Evolutionary conservation across 2,888 invertebrate species (phyloP).

Genomic region (Agrotis clavis): DNA sequence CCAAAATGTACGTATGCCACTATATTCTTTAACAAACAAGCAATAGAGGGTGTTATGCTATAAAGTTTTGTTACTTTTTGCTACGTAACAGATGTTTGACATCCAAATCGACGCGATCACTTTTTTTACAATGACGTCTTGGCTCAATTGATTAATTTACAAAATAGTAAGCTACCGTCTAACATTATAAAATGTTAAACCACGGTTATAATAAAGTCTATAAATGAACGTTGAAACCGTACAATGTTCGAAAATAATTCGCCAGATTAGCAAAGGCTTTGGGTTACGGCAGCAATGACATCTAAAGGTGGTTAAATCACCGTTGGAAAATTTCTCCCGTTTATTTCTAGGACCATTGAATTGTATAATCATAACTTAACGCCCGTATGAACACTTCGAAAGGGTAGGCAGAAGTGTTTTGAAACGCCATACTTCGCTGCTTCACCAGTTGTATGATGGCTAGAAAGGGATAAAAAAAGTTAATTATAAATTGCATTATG

Average conservation of each 20-base stretch:
- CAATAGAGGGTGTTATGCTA: slow-evolving; percentile 45
- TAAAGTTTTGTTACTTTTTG: slow-evolving; percentile 25
- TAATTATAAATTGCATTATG: no score
- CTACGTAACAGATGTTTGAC: slow-evolving; percentile 34
- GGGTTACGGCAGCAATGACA: slow-evolving; percentile 6
- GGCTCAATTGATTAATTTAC: not conserved
- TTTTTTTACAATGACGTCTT: slow-evolving; percentile 32
- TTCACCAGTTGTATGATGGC: not conserved
- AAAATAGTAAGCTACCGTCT: no score
- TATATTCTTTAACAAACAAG: slow-evolving; percentile 28
- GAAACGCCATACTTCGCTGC: not conserved
- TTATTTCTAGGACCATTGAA: not conserved
- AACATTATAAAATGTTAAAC: not conserved
- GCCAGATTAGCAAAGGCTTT: slow-evolving; percentile 6
- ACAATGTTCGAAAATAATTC: slow-evolving; percentile 2
- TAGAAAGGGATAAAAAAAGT: not conserved
- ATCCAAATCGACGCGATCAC: slow-evolving; percentile 39
- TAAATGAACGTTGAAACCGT: slow-evolving; percentile 21
- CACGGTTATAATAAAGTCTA: not conserved
- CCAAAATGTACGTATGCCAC: slow-evolving; percentile 48
- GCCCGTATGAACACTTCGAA: not conserved
- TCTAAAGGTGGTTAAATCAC: slow-evolving; percentile 1
- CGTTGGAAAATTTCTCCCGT: not conserved
- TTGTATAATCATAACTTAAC: slow-evolving; percentile 4
- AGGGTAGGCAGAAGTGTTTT: no score